Conservation (phyloP, 1,140 invertebrate species). For the Coenobita brevimanus region DNA sequence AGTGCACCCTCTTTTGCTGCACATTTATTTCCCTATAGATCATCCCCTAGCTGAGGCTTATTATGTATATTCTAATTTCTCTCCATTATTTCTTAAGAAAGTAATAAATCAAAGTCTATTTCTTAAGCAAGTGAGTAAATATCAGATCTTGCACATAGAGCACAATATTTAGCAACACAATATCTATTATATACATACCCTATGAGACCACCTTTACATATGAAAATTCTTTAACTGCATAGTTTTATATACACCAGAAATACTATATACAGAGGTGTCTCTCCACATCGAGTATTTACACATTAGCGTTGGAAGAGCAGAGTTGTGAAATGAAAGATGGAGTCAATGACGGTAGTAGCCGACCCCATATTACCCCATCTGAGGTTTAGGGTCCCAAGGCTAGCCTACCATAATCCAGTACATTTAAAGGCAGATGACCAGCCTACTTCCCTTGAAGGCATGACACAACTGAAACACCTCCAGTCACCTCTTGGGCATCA, state of each 20-base stretch:
- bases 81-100: not conserved
- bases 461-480: too few relatives aligned
- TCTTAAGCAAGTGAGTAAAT: too few relatives aligned
- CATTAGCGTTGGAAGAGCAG: not conserved
- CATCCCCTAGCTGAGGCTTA: too few relatives aligned
- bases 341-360: not conserved
- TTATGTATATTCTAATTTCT: too few relatives aligned
- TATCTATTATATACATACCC: slow-evolving; percentile 46
- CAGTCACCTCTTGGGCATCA: too few relatives aligned
- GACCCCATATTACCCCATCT: not conserved
- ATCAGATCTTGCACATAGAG: slow-evolving; percentile 10
- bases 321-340: not conserved
- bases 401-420: too few relatives aligned
- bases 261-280: slow-evolving; percentile 49
- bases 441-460: too few relatives aligned
- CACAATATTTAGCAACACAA: not conserved
- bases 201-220: slow-evolving; percentile 50
- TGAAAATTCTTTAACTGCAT: slow-evolving; percentile 19
- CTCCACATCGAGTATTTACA: slow-evolving; percentile 27
- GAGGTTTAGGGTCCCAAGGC: not conserved
- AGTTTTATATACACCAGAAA: slow-evolving; percentile 42
- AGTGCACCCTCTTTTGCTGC: too few relatives aligned
- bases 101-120: too few relatives aligned
- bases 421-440: too few relatives aligned
- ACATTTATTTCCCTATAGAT: too few relatives aligned